Percentiles rank a stretch among this genome's conserved stretches.
These are phyloP conservation scores for Embiotoca jacksoni DNA, from an alignment of 2,113 vertebrate genomes.

Conservation along the genomic window DNA sequence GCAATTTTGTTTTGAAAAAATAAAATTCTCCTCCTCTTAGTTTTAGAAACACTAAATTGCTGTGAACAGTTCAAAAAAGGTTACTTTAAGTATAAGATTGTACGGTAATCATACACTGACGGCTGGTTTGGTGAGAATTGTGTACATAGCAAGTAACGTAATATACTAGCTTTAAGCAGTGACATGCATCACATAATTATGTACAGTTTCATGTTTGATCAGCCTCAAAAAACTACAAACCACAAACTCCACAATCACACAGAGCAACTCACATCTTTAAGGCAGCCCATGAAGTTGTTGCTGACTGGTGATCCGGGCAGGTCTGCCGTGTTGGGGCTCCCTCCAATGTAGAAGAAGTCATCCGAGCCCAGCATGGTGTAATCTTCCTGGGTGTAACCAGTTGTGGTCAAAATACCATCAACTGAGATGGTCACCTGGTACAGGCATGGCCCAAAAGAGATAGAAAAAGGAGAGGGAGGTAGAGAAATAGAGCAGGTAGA, in stretches of 20 bases:
- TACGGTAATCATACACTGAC: too few species aligned
- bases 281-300: constrained; percentile 98
- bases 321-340: constrained; percentile 94
- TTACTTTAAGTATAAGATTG: too few species aligned
- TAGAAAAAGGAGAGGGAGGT: constrained; percentile 29
- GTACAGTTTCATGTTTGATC: too few species aligned
- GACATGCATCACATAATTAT: too few species aligned
- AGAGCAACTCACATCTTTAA: constrained; percentile 90
- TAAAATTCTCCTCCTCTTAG: too few species aligned
- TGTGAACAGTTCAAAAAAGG: too few species aligned
- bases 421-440: constrained; percentile 92
- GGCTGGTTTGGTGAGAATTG: too few species aligned
- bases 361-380: constrained; percentile 96
- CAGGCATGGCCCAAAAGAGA: constrained; percentile 62
- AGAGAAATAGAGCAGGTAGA: constrained; percentile 43
- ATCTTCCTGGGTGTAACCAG: constrained; percentile 91
- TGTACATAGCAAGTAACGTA: too few species aligned
- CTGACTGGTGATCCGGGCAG: constrained; percentile 94
- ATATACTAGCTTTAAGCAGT: too few species aligned
- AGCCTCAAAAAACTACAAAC: not conserved
- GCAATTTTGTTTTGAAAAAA: too few species aligned
- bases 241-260: not conserved
- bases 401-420: constrained; percentile 95
- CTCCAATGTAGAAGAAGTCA: constrained; percentile 96
- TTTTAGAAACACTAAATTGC: too few species aligned